Evolutionary conservation across 1,140 invertebrate genomes (phyloP).

Genomic region (Bilobella aurantiaca): DNA sequence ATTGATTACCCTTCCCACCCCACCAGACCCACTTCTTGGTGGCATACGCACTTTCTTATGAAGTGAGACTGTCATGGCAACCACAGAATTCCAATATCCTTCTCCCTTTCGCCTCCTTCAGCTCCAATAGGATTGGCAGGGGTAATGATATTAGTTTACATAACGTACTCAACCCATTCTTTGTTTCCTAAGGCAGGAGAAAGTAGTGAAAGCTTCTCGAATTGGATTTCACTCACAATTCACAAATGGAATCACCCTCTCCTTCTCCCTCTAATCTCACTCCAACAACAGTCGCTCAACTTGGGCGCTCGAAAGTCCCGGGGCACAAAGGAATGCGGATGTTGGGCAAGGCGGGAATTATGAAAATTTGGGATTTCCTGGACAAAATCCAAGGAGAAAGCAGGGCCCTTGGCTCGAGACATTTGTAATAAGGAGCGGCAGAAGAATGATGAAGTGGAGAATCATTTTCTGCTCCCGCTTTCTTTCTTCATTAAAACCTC

Average conservation of each 20-base stretch:
- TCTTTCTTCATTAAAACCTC: not conserved
- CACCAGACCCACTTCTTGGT: too few relatives aligned
- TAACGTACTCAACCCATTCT: not conserved
- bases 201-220: not conserved
- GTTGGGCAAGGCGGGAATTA: too few relatives aligned
- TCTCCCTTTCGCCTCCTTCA: not conserved
- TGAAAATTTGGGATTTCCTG: too few relatives aligned
- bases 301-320: too few relatives aligned
- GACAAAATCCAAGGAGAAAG: too few relatives aligned
- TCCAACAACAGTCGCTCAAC: too few relatives aligned
- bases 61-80: not conserved
- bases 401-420: too few relatives aligned
- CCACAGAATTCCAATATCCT: not conserved
- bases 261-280: not conserved
- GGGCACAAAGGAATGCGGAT: too few relatives aligned
- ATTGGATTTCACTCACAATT: not conserved
- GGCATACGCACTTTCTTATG: not conserved
- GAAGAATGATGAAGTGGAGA: not conserved
- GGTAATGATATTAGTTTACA: conserved; percentile 6
- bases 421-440: too few relatives aligned
- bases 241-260: not conserved
- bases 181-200: not conserved
- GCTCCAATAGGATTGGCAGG: not conserved
- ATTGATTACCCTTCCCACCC: conserved; percentile 5
- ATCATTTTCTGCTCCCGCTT: not conserved